These are phyloP conservation scores for Otocyon megalotis DNA, from an alignment of 2,113 vertebrate species.

Conservation along the genomic window DNA sequence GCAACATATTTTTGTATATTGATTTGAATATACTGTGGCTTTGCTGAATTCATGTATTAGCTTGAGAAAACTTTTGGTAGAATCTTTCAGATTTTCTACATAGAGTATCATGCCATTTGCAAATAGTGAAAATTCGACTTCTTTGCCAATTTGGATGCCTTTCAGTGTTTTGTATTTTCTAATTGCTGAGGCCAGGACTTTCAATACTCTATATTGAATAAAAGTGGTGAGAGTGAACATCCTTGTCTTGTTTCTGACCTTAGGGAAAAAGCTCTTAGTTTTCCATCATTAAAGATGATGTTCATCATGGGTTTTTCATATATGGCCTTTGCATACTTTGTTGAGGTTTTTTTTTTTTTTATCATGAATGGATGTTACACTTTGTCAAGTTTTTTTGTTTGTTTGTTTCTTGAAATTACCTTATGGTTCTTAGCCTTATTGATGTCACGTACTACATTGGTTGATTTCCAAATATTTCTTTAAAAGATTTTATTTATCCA, in stretches of 20 bases:
- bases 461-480: too few species aligned
- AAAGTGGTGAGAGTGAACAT: neutral
- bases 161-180: neutral
- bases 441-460: neutral
- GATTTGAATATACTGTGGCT: neutral
- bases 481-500: too few species aligned
- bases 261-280: too few species aligned
- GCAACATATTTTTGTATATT: neutral
- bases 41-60: neutral
- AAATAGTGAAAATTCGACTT: neutral
- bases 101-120: neutral
- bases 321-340: neutral
- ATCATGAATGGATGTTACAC: neutral
- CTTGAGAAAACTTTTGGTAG: neutral
- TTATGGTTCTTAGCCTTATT: neutral
- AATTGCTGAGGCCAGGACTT: neutral
- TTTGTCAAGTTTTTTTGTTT: neutral
- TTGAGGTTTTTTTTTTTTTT: neutral
- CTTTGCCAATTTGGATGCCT: neutral
- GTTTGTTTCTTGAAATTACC: neutral
- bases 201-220: neutral
- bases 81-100: neutral
- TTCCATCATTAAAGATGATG: neutral
- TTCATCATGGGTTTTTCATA: neutral
- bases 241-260: neutral